phyloP scores from a whole-genome alignment of 2,797 vertebrate genomes.

The Smutsia gigantea region DNA sequence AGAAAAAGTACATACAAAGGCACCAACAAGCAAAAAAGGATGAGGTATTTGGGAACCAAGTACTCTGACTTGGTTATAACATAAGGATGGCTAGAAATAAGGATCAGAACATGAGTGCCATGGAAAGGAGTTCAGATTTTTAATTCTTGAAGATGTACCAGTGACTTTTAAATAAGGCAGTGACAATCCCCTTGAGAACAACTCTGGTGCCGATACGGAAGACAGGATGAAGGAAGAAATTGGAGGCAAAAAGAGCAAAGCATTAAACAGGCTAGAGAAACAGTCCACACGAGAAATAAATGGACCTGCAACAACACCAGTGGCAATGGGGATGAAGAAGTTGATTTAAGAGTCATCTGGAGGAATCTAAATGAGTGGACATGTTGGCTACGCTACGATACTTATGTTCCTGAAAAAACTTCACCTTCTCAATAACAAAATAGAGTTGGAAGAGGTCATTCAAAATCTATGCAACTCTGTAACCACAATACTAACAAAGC shows the following conservation, averaged over 20 bases:
- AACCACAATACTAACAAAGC: conserved; percentile 16
- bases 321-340: not conserved
- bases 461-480: not conserved
- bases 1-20: not conserved
- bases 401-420: conserved; percentile 16
- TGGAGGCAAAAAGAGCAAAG: not conserved
- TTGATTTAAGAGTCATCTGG: not conserved
- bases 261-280: not conserved
- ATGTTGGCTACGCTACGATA: not conserved
- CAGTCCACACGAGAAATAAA: not conserved
- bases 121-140: not conserved
- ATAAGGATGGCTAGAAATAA: conserved; percentile 30
- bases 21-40: not conserved
- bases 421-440: not conserved
- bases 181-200: conserved; percentile 44
- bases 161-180: not conserved
- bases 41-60: not conserved
- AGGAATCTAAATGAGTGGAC: not conserved
- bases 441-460: not conserved
- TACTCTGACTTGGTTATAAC: not conserved
- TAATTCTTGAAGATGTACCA: not conserved
- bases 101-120: not conserved
- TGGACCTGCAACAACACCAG: not conserved
- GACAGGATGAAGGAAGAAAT: not conserved
- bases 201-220: not conserved